phyloP scores from a whole-genome alignment of 2,797 vertebrate species.

The Tenualosa thibaudeaui region DNA sequence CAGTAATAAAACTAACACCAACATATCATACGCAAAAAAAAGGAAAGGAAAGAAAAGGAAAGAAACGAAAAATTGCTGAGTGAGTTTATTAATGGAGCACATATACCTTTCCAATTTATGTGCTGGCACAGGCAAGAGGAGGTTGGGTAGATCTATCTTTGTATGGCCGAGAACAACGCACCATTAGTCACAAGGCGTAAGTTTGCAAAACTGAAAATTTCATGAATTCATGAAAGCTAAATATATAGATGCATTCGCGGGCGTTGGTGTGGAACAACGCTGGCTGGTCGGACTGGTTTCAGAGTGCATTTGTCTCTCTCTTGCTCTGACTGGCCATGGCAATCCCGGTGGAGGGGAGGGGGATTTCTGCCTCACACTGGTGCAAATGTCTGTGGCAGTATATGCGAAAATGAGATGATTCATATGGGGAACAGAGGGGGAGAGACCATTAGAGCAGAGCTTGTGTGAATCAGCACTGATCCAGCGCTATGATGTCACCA shows the following conservation, averaged over 20 bases:
- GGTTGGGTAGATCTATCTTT: slow-evolving; percentile 48
- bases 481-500: not conserved
- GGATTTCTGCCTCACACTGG: not conserved
- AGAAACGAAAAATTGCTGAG: slow-evolving; percentile 57
- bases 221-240: slow-evolving; percentile 44
- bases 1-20: slow-evolving; percentile 62
- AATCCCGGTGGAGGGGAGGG: not conserved
- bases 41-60: not conserved
- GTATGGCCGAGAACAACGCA: slow-evolving; percentile 65
- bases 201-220: slow-evolving; percentile 1
- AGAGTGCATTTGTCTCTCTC: not conserved
- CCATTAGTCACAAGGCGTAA: slow-evolving; percentile 52
- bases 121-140: slow-evolving; percentile 36
- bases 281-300: not conserved
- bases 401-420: slow-evolving; percentile 23
- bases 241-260: slow-evolving; percentile 52
- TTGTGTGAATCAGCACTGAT: slow-evolving; percentile 18
- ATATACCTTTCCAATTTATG: slow-evolving; percentile 60
- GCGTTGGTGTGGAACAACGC: slow-evolving; percentile 44
- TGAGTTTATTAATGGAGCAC: slow-evolving; percentile 66
- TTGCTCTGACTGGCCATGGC: not conserved
- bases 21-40: slow-evolving; percentile 56
- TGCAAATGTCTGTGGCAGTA: not conserved
- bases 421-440: not conserved
- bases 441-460: not conserved